These are phyloP conservation scores for Dendrocincla fuliginosa DNA, from an alignment of 2,797 vertebrate genomes.

Conservation along the genomic window DNA sequence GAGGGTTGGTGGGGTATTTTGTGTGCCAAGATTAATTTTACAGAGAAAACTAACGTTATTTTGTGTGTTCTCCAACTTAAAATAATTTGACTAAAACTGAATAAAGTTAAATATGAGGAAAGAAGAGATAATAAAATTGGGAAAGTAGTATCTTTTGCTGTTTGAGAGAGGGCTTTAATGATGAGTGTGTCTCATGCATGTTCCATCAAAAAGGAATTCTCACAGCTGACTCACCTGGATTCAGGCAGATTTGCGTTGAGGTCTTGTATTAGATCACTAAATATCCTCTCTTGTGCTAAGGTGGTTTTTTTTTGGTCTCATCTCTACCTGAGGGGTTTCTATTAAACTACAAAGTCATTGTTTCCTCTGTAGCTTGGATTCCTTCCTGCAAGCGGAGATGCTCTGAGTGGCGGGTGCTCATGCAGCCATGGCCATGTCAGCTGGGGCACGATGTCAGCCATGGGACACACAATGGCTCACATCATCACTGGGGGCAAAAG, in stretches of 20 bases:
- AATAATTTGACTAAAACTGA: not conserved
- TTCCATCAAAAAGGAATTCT: not conserved
- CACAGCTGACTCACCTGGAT: not conserved
- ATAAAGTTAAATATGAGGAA: not conserved
- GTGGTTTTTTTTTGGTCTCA: not conserved
- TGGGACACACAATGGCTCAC: not conserved
- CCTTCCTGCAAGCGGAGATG: not conserved
- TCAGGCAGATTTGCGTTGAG: not conserved
- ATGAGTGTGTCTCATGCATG: rapidly evolving
- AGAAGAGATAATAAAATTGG: not conserved
- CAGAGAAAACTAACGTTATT: not conserved
- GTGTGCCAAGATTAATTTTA: not conserved
- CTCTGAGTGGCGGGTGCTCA: not conserved
- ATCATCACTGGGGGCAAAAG: not conserved
- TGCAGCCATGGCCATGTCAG: not conserved
- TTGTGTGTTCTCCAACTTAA: not conserved
- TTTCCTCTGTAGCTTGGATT: not conserved
- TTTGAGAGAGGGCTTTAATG: not conserved
- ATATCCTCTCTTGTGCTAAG: not conserved
- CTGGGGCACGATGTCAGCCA: not conserved
- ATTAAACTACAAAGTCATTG: not conserved
- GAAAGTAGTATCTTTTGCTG: not conserved
- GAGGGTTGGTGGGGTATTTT: not conserved
- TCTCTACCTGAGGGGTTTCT: not conserved
- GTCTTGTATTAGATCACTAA: not conserved